Evolutionary conservation across 2,113 vertebrate species (phyloP).

Genomic region (Pterocles orientalis): DNA sequence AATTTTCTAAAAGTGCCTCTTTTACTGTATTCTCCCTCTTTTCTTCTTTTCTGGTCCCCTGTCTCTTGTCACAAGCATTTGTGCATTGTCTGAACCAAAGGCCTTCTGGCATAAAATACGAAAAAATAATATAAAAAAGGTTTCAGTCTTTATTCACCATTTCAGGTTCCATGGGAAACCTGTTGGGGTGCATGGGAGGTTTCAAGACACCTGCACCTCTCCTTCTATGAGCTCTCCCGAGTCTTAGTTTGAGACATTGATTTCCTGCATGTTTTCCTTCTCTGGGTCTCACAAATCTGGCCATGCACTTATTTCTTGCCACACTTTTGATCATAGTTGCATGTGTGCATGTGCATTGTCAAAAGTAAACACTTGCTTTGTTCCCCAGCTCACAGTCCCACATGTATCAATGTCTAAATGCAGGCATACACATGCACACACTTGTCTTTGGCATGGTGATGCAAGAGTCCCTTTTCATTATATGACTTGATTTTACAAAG

Average conservation of each 20-base stretch:
- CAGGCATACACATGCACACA: fast-evolving
- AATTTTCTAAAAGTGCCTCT: neutral
- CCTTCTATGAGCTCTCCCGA: neutral
- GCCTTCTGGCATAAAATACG: neutral
- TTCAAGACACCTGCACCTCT: neutral
- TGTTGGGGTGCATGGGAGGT: neutral
- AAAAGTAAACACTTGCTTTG: neutral
- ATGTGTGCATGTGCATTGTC: fast-evolving
- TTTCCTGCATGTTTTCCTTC: neutral
- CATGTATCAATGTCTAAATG: neutral
- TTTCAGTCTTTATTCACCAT: neutral
- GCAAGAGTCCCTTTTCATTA: neutral
- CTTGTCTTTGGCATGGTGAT: neutral
- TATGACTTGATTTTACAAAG: neutral
- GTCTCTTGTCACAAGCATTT: neutral
- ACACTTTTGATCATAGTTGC: neutral
- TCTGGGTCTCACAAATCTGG: neutral
- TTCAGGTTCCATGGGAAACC: neutral
- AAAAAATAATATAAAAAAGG: neutral
- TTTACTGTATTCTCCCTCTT: neutral
- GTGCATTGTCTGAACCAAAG: neutral
- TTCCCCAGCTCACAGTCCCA: neutral
- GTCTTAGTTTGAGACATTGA: neutral
- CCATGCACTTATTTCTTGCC: neutral
- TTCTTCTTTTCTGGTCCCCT: neutral